Evolutionary conservation across 2,797 vertebrate species (phyloP).

Genomic region (Xenopus petersii): DNA sequence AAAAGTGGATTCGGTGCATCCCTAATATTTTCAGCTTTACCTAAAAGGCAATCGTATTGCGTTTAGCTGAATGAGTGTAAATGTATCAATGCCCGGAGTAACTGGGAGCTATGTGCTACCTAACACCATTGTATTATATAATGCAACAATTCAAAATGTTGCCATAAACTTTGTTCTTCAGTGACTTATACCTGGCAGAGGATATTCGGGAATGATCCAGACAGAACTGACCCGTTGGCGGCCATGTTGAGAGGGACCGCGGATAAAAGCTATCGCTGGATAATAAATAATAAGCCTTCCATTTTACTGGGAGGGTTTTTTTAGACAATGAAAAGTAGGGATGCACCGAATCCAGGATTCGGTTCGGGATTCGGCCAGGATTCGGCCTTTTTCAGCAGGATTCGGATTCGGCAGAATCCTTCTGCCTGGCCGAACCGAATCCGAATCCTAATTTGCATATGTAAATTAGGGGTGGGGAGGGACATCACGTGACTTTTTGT

Average conservation of each 20-base stretch:
- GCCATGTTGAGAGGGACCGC: constrained; percentile 9
- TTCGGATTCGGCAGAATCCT: no score
- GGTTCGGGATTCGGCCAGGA: no score
- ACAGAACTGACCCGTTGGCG: constrained; percentile 10
- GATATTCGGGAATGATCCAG: constrained; percentile 22
- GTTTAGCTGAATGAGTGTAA: constrained; percentile 23
- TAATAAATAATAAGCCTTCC: no score
- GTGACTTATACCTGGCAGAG: constrained; percentile 51
- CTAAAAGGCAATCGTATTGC: constrained; percentile 38
- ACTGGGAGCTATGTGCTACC: constrained; percentile 25
- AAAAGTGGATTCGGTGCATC: no score
- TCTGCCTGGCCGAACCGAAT: no score
- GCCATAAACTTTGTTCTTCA: constrained; percentile 37
- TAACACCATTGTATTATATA: constrained; percentile 21
- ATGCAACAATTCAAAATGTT: constrained; percentile 18
- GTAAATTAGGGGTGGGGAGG: no score
- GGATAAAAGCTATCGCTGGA: constrained; percentile 1
- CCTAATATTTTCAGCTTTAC: constrained; percentile 26
- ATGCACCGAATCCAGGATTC: no score
- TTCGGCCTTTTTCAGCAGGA: no score
- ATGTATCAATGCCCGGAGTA: constrained; percentile 41
- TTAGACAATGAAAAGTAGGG: no score
- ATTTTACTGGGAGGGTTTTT: no score
- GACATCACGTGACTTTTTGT: no score
- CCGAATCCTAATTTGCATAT: no score